Conservation (phyloP, 1,140 invertebrate species). For the Lamellibrachia luymesi region DNA sequence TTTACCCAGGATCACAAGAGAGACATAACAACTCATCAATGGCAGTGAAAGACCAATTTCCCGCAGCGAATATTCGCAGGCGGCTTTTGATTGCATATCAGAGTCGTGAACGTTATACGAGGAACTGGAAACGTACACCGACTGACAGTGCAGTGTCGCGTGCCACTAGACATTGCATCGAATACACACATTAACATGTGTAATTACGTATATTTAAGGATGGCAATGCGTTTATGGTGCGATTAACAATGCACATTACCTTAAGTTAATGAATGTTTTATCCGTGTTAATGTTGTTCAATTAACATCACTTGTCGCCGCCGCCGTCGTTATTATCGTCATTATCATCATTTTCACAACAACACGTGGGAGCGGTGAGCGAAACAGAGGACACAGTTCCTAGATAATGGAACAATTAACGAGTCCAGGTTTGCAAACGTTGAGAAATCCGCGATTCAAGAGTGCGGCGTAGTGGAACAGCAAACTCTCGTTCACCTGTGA, state of each 20-base stretch:
- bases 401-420: background rate
- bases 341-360: background rate
- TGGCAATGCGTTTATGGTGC: background rate
- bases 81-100: background rate
- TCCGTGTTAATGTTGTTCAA: background rate
- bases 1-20: background rate
- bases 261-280: background rate
- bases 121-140: background rate
- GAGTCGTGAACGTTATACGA: background rate
- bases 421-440: background rate
- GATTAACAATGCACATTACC: background rate
- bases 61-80: background rate
- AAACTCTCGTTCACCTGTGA: background rate
- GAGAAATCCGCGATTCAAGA: background rate
- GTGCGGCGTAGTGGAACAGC: background rate
- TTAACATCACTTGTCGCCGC: background rate
- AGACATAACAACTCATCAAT: background rate
- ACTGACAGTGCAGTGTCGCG: background rate
- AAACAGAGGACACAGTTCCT: background rate
- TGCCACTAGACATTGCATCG: background rate
- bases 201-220: background rate
- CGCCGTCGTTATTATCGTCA: background rate
- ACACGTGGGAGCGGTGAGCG: background rate
- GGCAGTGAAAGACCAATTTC: background rate
- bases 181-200: background rate